Percentiles rank a stretch among this genome's conserved stretches.
phyloP scores from a whole-genome alignment of 2,797 vertebrate species.

The Falco berigora region DNA sequence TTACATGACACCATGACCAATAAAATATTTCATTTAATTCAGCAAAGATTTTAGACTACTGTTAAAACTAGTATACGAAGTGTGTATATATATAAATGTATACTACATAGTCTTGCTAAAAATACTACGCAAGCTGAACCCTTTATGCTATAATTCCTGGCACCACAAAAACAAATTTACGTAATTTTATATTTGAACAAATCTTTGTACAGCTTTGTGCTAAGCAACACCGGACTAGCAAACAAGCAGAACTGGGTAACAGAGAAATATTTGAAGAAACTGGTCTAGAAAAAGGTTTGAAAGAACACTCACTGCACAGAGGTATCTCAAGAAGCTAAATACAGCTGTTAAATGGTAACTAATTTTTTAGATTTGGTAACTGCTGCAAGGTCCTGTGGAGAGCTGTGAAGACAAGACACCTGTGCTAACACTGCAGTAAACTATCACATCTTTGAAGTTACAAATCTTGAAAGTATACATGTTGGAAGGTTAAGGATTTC shows the following conservation, averaged over 20 bases:
- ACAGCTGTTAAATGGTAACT: neutral
- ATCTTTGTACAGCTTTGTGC: neutral
- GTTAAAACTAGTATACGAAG: neutral
- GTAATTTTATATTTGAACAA: neutral
- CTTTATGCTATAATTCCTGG: neutral
- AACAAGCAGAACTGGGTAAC: neutral
- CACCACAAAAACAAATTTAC: neutral
- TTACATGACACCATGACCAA: neutral
- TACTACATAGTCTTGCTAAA: neutral
- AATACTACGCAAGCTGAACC: neutral
- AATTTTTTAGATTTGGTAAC: neutral
- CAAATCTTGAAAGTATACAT: neutral
- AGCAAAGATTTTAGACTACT: neutral
- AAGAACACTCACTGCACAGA: neutral
- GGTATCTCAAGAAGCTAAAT: neutral
- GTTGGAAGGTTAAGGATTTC: neutral
- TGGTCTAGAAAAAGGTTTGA: neutral
- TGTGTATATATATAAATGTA: neutral
- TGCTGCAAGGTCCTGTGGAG: neutral
- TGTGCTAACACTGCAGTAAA: neutral
- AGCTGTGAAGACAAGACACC: neutral
- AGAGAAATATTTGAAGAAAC: neutral
- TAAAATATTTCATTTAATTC: conserved; percentile 22
- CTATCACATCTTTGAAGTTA: neutral
- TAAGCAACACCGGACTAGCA: neutral